These are phyloP conservation scores for Drosophila nigromelanica DNA, from an alignment of 1,140 invertebrate species.

Conservation along the genomic window DNA sequence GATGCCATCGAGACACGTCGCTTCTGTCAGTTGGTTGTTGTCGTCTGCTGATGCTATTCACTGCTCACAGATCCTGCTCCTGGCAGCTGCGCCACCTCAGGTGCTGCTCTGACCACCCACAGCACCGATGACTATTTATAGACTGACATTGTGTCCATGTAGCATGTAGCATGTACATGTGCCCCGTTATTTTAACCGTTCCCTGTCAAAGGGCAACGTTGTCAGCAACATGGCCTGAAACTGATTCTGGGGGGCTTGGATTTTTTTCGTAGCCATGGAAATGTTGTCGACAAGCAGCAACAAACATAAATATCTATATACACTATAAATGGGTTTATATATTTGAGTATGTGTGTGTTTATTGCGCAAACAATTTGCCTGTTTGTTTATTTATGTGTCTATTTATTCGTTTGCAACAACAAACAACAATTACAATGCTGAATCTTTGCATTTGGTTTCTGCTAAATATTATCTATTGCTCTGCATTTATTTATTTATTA, in stretches of 20 bases:
- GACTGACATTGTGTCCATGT: slow-evolving; percentile 48
- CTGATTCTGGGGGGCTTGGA: slow-evolving; percentile 17
- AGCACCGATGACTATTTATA: slow-evolving; percentile 41
- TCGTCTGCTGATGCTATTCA: slow-evolving; percentile 3
- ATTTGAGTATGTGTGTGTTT: slow-evolving; percentile 58
- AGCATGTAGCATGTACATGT: slow-evolving; percentile 5
- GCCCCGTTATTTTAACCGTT: background rate
- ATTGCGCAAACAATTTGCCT: slow-evolving; percentile 73
- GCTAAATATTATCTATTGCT: slow-evolving; percentile 44
- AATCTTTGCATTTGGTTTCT: slow-evolving; percentile 36
- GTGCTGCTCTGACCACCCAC: slow-evolving; percentile 16
- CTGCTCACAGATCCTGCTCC: background rate
- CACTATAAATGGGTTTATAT: slow-evolving; percentile 10
- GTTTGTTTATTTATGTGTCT: slow-evolving; percentile 69
- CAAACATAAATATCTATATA: slow-evolving; percentile 25
- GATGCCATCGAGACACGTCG: slow-evolving; percentile 33
- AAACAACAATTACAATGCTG: background rate
- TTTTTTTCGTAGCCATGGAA: slow-evolving; percentile 27
- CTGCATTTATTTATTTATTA: slow-evolving; percentile 27
- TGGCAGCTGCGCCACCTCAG: slow-evolving; percentile 43
- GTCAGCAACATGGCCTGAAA: slow-evolving; percentile 15
- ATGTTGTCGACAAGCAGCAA: slow-evolving; percentile 29
- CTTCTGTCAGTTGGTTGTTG: slow-evolving; percentile 18
- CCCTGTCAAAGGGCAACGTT: slow-evolving; percentile 31
- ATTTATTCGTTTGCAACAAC: slow-evolving; percentile 52